Conservation (phyloP, 2,113 vertebrate genomes). For the Neodontobutis hainanensis region DNA sequence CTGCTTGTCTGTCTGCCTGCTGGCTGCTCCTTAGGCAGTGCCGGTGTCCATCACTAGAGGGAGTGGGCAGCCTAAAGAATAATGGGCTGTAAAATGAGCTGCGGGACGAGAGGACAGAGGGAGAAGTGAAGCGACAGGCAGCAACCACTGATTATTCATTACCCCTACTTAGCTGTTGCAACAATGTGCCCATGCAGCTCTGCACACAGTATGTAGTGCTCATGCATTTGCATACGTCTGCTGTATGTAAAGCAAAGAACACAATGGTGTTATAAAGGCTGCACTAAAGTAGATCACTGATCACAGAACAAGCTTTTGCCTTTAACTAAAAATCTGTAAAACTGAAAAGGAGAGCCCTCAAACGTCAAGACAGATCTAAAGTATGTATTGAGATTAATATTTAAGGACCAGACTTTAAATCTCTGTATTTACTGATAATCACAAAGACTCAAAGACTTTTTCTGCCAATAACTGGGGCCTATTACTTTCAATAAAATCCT, state of each 20-base stretch:
- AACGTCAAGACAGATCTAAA: neutral
- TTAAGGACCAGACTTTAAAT: neutral
- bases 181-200: constrained; percentile 2
- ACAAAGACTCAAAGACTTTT: neutral
- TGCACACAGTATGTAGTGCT: neutral
- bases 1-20: constrained; percentile 30
- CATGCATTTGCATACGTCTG: neutral
- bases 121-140: constrained; percentile 16
- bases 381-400: neutral
- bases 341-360: neutral
- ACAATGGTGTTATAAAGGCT: neutral
- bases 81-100: constrained; percentile 35
- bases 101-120: constrained; percentile 21
- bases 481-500: no score
- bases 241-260: neutral
- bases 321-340: neutral
- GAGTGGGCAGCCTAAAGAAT: constrained; percentile 72
- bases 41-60: constrained; percentile 78
- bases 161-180: constrained; percentile 10
- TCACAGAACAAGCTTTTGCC: neutral
- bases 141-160: constrained; percentile 34
- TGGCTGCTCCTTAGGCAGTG: constrained; percentile 68
- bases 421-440: neutral
- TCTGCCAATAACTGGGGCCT: neutral
- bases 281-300: neutral